These are phyloP conservation scores for Trachymyrmex septentrionalis DNA, from an alignment of 1,140 invertebrate genomes.

Conservation along the genomic window DNA sequence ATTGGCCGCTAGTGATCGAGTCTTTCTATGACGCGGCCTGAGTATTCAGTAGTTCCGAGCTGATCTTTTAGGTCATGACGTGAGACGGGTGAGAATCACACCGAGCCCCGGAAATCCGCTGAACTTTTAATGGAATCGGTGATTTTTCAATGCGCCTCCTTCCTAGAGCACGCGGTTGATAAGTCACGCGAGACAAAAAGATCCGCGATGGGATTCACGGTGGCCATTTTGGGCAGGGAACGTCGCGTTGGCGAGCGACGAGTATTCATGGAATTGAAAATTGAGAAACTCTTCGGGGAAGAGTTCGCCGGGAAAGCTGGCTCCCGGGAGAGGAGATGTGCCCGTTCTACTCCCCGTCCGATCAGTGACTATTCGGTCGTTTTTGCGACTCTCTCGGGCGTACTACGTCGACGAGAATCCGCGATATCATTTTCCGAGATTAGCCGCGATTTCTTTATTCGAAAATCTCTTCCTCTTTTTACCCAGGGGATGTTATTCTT, in stretches of 20 bases:
- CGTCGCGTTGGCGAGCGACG: background rate
- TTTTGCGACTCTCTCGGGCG: slow-evolving; percentile 52
- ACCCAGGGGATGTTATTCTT: background rate
- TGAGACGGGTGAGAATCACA: slow-evolving; percentile 52
- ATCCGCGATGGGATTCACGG: slow-evolving; percentile 43
- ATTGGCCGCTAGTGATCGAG: slow-evolving; percentile 51
- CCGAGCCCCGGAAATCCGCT: slow-evolving; percentile 63
- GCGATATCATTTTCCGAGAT: slow-evolving; percentile 62
- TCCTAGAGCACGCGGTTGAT: slow-evolving; percentile 24
- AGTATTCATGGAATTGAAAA: slow-evolving; percentile 65
- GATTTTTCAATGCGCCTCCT: slow-evolving; percentile 73
- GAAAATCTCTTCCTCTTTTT: background rate
- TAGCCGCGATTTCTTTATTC: slow-evolving; percentile 45
- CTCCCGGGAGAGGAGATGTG: slow-evolving; percentile 43
- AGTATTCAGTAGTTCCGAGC: slow-evolving; percentile 30
- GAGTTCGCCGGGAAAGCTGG: slow-evolving; percentile 21
- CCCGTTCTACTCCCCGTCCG: slow-evolving; percentile 43
- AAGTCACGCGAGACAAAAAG: slow-evolving; percentile 59
- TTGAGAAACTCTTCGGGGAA: slow-evolving; percentile 54
- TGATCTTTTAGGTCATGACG: slow-evolving; percentile 56
- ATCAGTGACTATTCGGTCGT: slow-evolving; percentile 53
- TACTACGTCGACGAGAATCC: slow-evolving; percentile 53
- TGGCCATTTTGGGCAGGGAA: slow-evolving; percentile 25
- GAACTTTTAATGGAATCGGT: slow-evolving; percentile 79
- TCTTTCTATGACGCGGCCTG: slow-evolving; percentile 41